Conservation (phyloP, 2,888 invertebrate genomes). For the Dioctria rufipes region DNA sequence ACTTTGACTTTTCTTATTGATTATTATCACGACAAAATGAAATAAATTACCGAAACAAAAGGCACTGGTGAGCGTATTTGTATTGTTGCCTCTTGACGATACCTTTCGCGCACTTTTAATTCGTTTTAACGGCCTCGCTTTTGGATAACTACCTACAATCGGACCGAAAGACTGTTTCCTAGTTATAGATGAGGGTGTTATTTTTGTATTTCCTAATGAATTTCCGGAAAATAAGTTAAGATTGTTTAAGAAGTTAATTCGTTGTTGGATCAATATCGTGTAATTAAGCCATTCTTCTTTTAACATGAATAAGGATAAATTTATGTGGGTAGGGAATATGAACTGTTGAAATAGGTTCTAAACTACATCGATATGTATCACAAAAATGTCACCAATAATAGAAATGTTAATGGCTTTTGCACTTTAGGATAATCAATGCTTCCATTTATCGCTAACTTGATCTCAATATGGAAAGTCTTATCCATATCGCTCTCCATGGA, state of each 20-base stretch:
- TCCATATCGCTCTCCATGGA: too few relatives aligned
- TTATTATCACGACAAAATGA: conserved; percentile 54
- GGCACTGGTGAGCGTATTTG: conserved; percentile 13
- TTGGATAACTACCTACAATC: background rate
- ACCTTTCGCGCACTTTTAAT: conserved; percentile 48
- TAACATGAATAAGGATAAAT: too few relatives aligned
- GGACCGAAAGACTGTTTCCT: background rate
- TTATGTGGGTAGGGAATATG: too few relatives aligned
- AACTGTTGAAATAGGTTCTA: too few relatives aligned
- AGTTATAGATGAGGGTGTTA: background rate
- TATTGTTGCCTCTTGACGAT: conserved; percentile 32
- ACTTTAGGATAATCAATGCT: too few relatives aligned
- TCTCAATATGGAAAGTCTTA: too few relatives aligned
- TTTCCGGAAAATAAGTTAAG: conserved; percentile 32
- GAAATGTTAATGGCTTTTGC: too few relatives aligned
- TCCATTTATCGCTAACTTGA: too few relatives aligned
- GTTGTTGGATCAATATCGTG: conserved; percentile 50
- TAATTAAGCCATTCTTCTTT: conserved; percentile 41
- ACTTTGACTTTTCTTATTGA: conserved; percentile 51
- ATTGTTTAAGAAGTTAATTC: conserved; percentile 44
- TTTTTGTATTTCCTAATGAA: conserved; percentile 38
- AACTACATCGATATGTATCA: too few relatives aligned
- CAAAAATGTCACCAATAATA: too few relatives aligned
- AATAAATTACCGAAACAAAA: conserved; percentile 51
- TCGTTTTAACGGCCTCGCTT: conserved; percentile 33